Evolutionary conservation across 2,888 invertebrate genomes (phyloP).

Genomic region (Theristus sp.): DNA sequence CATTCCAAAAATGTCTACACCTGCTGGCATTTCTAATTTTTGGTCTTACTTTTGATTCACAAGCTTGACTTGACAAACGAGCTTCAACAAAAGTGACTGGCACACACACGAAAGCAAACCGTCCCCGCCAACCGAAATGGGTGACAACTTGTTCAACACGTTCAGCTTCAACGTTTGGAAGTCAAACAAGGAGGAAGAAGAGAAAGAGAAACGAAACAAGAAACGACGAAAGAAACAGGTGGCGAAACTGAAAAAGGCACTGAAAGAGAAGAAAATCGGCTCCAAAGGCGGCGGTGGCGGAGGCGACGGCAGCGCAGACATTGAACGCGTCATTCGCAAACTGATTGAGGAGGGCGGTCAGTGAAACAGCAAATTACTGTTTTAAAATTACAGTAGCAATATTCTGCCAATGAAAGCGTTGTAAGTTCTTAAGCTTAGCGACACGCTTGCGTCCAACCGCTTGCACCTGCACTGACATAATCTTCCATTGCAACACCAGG

Average conservation of each 20-base stretch:
- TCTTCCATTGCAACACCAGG: too few relatives aligned
- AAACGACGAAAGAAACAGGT: conserved; percentile 1
- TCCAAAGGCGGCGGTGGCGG: background rate
- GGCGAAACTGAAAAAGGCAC: background rate
- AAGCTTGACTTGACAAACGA: too few relatives aligned
- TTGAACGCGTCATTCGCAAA: background rate
- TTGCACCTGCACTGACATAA: too few relatives aligned
- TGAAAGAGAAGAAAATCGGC: conserved; percentile 1
- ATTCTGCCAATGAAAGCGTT: background rate
- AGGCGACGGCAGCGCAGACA: background rate
- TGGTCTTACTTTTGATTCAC: too few relatives aligned
- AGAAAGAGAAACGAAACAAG: background rate
- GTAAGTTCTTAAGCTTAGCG: background rate
- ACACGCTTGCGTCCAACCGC: too few relatives aligned
- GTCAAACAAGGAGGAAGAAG: background rate
- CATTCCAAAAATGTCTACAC: too few relatives aligned
- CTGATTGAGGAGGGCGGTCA: background rate
- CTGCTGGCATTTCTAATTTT: too few relatives aligned
- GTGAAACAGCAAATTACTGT: background rate
- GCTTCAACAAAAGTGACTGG: too few relatives aligned
- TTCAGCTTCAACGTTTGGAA: conserved; percentile 3
- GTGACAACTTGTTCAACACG: conserved; percentile 6
- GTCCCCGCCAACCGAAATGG: background rate
- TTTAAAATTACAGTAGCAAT: background rate
- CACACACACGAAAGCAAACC: too few relatives aligned